phyloP scores from a whole-genome alignment of 2,797 vertebrate species.

The Peromyscus attwateri region DNA sequence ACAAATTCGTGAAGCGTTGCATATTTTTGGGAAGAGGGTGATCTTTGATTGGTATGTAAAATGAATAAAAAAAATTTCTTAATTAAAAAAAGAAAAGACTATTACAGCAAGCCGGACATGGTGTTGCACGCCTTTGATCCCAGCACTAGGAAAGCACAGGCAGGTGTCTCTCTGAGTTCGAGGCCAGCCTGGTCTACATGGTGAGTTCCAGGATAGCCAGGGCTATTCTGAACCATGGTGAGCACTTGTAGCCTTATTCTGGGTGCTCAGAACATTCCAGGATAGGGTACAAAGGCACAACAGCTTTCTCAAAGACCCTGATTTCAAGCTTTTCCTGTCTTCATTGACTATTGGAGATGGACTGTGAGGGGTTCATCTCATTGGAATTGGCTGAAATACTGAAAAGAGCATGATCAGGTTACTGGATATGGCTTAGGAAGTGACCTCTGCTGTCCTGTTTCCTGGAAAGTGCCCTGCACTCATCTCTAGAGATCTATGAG shows the following conservation, averaged over 20 bases:
- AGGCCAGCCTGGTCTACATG: neutral
- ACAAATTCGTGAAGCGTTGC: too few species aligned
- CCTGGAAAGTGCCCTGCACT: neutral
- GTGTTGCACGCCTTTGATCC: neutral
- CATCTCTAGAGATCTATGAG: neutral
- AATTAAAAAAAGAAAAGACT: too few species aligned
- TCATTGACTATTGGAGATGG: neutral
- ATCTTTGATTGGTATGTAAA: too few species aligned
- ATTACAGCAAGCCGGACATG: neutral
- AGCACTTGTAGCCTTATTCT: conserved; percentile 40
- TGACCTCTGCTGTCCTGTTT: neutral
- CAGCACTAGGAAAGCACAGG: neutral
- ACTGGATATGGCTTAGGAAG: neutral
- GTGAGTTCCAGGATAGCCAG: neutral
- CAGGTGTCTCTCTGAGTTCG: neutral
- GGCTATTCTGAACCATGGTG: neutral
- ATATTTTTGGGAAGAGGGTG: too few species aligned
- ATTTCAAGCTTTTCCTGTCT: conserved; percentile 58
- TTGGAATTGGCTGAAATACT: neutral
- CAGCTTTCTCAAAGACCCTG: conserved; percentile 46
- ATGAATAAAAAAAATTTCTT: too few species aligned
- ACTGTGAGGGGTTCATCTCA: neutral
- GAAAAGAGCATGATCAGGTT: neutral
- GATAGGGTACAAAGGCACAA: neutral
- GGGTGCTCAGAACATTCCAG: conserved; percentile 47